Evolutionary conservation across 1,140 invertebrate species (phyloP), one percentile per base, ranked within the genome.

Genomic region (Ylistrum balloti): DNA sequence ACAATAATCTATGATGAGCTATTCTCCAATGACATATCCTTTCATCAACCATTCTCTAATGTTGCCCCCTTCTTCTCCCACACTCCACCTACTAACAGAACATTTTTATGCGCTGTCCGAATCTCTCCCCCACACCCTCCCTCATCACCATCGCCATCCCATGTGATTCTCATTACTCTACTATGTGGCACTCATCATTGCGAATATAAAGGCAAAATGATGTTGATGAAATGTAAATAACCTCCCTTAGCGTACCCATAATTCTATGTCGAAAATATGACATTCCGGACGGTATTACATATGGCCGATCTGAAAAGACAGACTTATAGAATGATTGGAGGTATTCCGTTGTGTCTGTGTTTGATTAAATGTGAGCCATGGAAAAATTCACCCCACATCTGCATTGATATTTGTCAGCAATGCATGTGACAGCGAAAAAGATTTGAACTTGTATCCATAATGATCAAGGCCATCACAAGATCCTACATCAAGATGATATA

Each of bases 221-320:
- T 74, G 56, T 74, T 74, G 56, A 74, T 74, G 56, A 74, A 74
- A 74, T 28, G 56, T 28, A 74, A 74, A 74, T 74, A 74, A 74
- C 56, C 56, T 74, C 56, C 56, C 56, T 28, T 74, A n/a, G 56
- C n/a, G 56, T 74, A 28, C 22, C 56, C 56, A 74, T 74, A 74
- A n/a, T n/a, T 74, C 56, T 28, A n/a, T n/a, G 3, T 74, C 56
- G 56, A 74, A 74, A 74, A 74, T 74, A 74, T 74, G 56, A 74
- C 56, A 74, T 74, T 74, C 56, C 56, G 22, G 56, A 74, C 56
- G 22, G 56, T 74, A 74, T 74, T 28, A 28, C 56, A 74, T 74
- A 74, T 74, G 56, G 56, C n/a, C n/a, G 56, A 74, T 74, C 56
- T 28, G 56, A 28, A 74, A 3, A 74, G 56, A 28, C 56, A n/a